phyloP scores from a whole-genome alignment of 2,113 vertebrate species.

The Zosterops lateralis region DNA sequence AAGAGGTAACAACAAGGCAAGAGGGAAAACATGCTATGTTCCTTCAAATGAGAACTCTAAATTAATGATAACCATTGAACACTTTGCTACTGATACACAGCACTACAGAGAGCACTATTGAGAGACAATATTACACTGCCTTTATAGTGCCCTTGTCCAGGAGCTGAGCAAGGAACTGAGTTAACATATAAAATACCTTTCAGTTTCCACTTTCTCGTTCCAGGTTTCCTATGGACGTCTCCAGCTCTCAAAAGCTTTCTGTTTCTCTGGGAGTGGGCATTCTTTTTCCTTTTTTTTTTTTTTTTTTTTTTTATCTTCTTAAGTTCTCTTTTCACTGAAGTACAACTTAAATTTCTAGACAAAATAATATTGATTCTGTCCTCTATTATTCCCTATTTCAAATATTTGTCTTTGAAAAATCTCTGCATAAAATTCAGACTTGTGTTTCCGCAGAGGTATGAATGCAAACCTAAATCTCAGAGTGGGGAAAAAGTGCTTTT shows the following conservation, averaged over 20 bases:
- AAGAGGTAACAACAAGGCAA: slow-evolving; percentile 84
- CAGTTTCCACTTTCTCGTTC: slow-evolving; percentile 5
- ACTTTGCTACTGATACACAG: slow-evolving; percentile 68
- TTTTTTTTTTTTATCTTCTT: not conserved
- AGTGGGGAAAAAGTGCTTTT: not conserved
- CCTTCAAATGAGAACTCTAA: slow-evolving; percentile 80
- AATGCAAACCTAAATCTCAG: slow-evolving; percentile 28
- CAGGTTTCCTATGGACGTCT: not conserved
- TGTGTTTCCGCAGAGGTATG: slow-evolving; percentile 44
- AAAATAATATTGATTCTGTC: slow-evolving; percentile 37
- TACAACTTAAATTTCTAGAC: slow-evolving; percentile 34
- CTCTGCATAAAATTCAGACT: slow-evolving; percentile 47
- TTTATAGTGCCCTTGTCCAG: not conserved
- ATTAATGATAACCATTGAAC: slow-evolving; percentile 85
- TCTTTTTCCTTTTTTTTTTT: not conserved
- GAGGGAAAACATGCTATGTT: slow-evolving; percentile 81
- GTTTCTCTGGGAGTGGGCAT: not conserved
- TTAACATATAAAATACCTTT: not conserved
- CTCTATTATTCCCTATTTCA: slow-evolving; percentile 42
- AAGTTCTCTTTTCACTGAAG: not conserved
- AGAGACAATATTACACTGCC: not conserved
- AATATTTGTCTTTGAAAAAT: slow-evolving; percentile 54
- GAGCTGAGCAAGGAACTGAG: not conserved
- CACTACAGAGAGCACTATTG: slow-evolving; percentile 32
- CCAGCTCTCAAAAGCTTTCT: slow-evolving; percentile 6